Conservation (phyloP, 2,113 vertebrate genomes). For the Crocuta crocuta region DNA sequence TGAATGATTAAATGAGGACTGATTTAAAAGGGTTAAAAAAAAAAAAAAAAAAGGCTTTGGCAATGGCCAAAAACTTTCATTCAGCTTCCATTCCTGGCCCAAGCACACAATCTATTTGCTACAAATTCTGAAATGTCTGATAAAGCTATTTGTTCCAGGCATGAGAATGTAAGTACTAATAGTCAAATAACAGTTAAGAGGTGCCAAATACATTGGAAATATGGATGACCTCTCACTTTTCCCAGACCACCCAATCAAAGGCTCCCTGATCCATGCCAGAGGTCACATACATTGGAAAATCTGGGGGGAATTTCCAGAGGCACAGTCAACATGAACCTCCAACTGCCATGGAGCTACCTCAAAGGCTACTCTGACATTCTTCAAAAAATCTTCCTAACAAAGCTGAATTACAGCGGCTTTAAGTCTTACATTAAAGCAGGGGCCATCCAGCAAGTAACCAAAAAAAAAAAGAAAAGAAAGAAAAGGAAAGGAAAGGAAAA, state of each 20-base stretch:
- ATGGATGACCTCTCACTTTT: background rate
- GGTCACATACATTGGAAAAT: background rate
- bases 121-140: background rate
- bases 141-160: background rate
- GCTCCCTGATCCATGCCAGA: background rate
- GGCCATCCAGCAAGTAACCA: background rate
- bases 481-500: background rate
- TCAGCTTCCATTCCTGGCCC: background rate
- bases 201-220: background rate
- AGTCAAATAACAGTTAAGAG: background rate
- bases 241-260: background rate
- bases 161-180: background rate
- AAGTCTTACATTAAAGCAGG: background rate
- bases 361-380: background rate
- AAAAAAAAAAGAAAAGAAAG: background rate
- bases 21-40: background rate
- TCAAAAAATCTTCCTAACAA: conserved; percentile 46
- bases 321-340: background rate
- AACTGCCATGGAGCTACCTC: background rate
- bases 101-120: background rate
- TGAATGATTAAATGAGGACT: background rate
- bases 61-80: background rate
- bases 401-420: background rate
- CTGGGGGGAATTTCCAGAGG: background rate
- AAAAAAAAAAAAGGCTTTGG: background rate